Base-by-base conservation (phyloP, 2,113 vertebrate species). In the Pelvicachromis taeniatus region DNA sequence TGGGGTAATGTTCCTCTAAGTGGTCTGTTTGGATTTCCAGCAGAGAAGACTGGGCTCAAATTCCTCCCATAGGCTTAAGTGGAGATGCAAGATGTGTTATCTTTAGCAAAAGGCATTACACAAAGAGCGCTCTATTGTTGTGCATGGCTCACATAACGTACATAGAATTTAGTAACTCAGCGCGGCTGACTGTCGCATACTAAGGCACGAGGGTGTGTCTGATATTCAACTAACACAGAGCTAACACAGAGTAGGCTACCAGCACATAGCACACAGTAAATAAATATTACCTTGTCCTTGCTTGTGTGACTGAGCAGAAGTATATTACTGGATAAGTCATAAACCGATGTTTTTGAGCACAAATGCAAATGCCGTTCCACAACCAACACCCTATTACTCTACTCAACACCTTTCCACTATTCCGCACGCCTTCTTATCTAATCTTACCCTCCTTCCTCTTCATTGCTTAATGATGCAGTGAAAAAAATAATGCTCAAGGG, bases 171-270 rank as follows among this genome's bases (percentile, higher is more conserved):
- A 81, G 86, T 80, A 85, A 82, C 81, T 78, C 86, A 31, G 85
- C 23, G 14, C 58, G 85, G 84, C 77, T 89, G 86, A 92, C 84
- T 82, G 85, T 87, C 83, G 56, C 89, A 93, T 92, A 91, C 91
- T 87, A 78, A 83, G 58, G 78, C 85, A 79, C 2, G 58, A 90
- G 91, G 93, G 92, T 86, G 92, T 93, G 94, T 88, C 92, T 80
- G 82, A 87, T 82, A 82, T 88, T 90, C 87, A 89, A 84, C 89
- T 92, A 80, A 88, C 87, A 84, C 56, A 8, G 33, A 85, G 48
- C 88, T 92, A 33, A 33, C 31, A 33, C 26, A 83, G 84, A 90
- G 59, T 7, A 45, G 81, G 35, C 82, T 81, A 80, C 89, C 26
- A 42, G 78, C 26, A 78, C 85, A 90, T 84, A 63, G 59, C 3